Percentiles rank a stretch among this genome's conserved stretches.
Conservation (phyloP, 2,113 vertebrate species). For the Hydrochoerus hydrochaeris region DNA sequence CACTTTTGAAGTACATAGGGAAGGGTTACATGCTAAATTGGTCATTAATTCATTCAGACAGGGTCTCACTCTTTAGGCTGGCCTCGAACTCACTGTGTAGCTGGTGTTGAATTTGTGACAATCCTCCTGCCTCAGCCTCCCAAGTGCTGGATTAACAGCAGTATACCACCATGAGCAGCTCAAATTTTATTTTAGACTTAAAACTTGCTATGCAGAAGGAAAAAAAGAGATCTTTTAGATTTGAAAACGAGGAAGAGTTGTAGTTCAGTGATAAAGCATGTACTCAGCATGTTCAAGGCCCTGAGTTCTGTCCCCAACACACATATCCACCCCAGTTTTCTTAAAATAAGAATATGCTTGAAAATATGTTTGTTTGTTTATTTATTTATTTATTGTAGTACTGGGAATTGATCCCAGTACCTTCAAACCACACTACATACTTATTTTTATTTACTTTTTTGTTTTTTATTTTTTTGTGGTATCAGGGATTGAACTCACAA, state of each 20-base stretch:
- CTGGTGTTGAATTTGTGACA: background rate
- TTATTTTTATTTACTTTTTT: background rate
- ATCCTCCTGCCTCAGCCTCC: background rate
- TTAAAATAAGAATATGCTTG: conserved; percentile 51
- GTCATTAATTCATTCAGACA: background rate
- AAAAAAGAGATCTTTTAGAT: conserved; percentile 26
- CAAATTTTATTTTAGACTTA: conserved; percentile 22
- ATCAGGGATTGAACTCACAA: no score
- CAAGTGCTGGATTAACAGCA: background rate
- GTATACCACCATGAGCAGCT: background rate
- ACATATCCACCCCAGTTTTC: background rate
- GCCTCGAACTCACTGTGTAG: background rate
- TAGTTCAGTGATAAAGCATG: background rate
- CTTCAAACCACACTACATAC: background rate
- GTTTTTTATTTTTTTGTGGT: no score
- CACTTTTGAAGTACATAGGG: conserved; percentile 24
- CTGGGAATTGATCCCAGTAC: background rate
- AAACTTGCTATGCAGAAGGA: conserved; percentile 32
- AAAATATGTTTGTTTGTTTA: background rate
- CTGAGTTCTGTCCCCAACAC: background rate
- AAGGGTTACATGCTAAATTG: conserved; percentile 17
- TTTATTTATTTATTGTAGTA: background rate
- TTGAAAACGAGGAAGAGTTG: background rate
- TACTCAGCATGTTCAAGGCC: background rate
- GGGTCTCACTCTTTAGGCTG: background rate